A percentile compares a stretch with the other conserved stretches of the same genome.
Conservation (phyloP, 92 coral and sea anemone genomes). For the Porites evermanni region DNA sequence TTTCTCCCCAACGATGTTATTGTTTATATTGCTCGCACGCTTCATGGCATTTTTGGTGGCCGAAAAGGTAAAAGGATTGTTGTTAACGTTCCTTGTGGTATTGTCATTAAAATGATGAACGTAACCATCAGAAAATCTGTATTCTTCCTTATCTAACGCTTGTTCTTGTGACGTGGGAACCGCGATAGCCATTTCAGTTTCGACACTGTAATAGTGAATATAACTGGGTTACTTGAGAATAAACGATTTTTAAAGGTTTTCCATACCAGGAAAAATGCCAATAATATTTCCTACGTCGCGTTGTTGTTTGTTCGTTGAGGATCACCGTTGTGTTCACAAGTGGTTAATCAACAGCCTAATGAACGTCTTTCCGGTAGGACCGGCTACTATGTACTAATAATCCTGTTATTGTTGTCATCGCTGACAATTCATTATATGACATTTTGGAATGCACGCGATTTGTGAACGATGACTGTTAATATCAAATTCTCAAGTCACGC, state of each 20-base stretch:
- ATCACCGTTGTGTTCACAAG: constrained; percentile 4
- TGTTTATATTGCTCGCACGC: constrained; percentile 20
- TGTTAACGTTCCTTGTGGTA: background rate
- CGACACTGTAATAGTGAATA: background rate
- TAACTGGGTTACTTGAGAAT: background rate
- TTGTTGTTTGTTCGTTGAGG: background rate
- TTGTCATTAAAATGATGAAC: background rate
- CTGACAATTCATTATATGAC: background rate
- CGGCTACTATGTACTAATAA: background rate
- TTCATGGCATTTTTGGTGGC: constrained; percentile 6
- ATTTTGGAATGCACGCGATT: constrained; percentile 13
- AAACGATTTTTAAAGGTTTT: background rate
- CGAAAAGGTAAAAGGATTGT: background rate
- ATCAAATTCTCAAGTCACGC: constrained; percentile 7
- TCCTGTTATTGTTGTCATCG: constrained; percentile 10
- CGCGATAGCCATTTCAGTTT: background rate
- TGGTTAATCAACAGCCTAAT: constrained; percentile 7
- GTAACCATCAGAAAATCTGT: background rate
- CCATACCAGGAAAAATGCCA: too few relatives aligned
- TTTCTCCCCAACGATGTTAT: constrained; percentile 18
- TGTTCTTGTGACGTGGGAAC: background rate
- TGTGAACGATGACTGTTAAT: background rate
- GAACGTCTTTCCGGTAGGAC: background rate
- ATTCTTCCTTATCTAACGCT: background rate
- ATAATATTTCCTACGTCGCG: background rate